Conservation (phyloP, 2,797 vertebrate species). For the Pseudomugil tenellus region DNA sequence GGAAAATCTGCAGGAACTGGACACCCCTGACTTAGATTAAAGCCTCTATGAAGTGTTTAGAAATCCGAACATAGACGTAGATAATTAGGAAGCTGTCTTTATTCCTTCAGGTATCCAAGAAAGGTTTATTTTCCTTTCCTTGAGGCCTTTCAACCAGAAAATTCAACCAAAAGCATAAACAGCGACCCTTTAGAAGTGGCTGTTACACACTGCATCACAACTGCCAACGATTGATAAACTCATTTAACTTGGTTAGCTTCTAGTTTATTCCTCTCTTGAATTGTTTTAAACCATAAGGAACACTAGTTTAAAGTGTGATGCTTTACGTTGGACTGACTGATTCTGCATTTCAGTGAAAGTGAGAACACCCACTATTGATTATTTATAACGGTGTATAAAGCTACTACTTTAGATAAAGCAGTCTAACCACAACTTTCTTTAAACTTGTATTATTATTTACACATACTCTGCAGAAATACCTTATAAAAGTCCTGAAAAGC, state of each 20-base stretch:
- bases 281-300: neutral
- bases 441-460: no score
- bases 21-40: no score
- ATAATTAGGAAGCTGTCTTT: neutral
- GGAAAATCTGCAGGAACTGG: no score
- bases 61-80: no score
- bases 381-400: neutral
- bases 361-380: neutral
- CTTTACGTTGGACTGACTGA: neutral
- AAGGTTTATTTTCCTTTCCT: neutral
- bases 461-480: no score
- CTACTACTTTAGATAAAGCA: no score
- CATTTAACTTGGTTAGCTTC: neutral
- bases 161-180: no score
- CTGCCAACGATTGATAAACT: neutral
- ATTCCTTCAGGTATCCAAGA: neutral
- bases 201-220: no score
- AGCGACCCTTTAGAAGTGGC: no score
- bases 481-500: no score
- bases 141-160: neutral
- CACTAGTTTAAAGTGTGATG: neutral
- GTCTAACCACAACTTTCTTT: no score
- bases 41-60: no score
- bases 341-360: neutral
- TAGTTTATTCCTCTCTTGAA: neutral